Percentiles rank a stretch among this genome's conserved stretches.
Conservation (phyloP, 2,113 vertebrate species). For the Rhadina sibilatrix region DNA sequence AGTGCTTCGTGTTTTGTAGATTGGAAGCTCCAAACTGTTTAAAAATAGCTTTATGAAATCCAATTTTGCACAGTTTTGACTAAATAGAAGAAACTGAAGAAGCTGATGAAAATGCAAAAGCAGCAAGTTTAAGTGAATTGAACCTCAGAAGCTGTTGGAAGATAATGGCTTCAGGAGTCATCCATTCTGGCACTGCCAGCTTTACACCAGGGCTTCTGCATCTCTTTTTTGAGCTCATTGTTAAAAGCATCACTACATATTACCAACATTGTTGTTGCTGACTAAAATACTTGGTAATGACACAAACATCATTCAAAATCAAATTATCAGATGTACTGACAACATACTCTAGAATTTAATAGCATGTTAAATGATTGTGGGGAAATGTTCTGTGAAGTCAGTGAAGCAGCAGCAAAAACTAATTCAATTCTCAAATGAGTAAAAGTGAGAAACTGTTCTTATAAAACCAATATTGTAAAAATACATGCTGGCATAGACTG, state of each 20-base stretch:
- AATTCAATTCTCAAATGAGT: slow-evolving; percentile 81
- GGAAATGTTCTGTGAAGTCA: slow-evolving; percentile 83
- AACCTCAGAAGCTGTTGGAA: slow-evolving; percentile 32
- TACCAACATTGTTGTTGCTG: slow-evolving; percentile 65
- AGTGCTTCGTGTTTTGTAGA: background rate
- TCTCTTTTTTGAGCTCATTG: slow-evolving; percentile 40
- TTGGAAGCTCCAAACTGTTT: background rate
- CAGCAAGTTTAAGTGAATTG: slow-evolving; percentile 52
- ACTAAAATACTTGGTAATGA: slow-evolving; percentile 81
- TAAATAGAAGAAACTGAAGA: slow-evolving; percentile 45
- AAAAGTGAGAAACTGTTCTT: slow-evolving; percentile 71
- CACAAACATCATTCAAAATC: slow-evolving; percentile 87
- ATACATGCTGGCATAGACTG: slow-evolving; percentile 5
- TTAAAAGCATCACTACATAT: slow-evolving; percentile 57
- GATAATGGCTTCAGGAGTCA: slow-evolving; percentile 45
- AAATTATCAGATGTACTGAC: slow-evolving; percentile 82
- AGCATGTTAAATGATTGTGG: slow-evolving; percentile 80
- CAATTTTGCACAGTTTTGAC: slow-evolving; percentile 11
- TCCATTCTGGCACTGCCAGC: slow-evolving; percentile 42
- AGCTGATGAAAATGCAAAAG: background rate
- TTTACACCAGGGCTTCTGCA: slow-evolving; percentile 8
- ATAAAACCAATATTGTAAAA: slow-evolving; percentile 68
- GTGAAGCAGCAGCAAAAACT: slow-evolving; percentile 71
- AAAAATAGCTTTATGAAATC: slow-evolving; percentile 10
- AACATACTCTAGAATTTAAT: slow-evolving; percentile 77